Conservation (phyloP, 2,113 vertebrate genomes). For the Origma solitaria region DNA sequence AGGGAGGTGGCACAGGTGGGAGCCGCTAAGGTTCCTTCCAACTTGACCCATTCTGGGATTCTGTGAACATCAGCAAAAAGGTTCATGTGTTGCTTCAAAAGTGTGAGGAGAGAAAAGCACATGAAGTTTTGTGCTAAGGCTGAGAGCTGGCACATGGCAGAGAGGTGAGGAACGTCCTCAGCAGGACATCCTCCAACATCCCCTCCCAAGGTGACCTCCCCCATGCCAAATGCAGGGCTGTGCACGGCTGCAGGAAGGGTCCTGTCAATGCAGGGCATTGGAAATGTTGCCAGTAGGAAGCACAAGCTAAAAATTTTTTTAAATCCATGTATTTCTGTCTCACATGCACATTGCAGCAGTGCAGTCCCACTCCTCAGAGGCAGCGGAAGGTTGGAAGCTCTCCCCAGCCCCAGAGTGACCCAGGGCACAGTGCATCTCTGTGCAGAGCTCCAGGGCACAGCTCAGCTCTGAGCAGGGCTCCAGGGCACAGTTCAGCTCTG, state of each 20-base stretch:
- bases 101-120: background rate
- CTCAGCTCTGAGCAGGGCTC: too few relatives aligned
- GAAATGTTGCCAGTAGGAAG: background rate
- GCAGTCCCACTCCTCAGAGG: background rate
- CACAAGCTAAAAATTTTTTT: background rate
- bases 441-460: background rate
- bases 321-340: rapidly evolving
- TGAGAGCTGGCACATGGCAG: background rate
- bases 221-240: background rate
- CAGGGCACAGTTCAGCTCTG: background rate
- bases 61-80: background rate
- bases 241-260: background rate
- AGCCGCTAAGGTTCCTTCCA: background rate
- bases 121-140: background rate
- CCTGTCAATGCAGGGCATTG: too few relatives aligned
- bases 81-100: background rate
- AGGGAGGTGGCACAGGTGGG: too few relatives aligned
- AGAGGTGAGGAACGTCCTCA: background rate
- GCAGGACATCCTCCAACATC: background rate
- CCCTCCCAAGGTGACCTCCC: background rate
- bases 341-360: background rate
- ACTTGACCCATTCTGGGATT: background rate
- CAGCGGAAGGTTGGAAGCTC: background rate
- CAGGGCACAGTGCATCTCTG: background rate
- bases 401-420: background rate